Percentiles rank a stretch among this genome's conserved stretches.
Conservation (phyloP, 2,888 invertebrate species). For the Caenorhabditis becei region DNA sequence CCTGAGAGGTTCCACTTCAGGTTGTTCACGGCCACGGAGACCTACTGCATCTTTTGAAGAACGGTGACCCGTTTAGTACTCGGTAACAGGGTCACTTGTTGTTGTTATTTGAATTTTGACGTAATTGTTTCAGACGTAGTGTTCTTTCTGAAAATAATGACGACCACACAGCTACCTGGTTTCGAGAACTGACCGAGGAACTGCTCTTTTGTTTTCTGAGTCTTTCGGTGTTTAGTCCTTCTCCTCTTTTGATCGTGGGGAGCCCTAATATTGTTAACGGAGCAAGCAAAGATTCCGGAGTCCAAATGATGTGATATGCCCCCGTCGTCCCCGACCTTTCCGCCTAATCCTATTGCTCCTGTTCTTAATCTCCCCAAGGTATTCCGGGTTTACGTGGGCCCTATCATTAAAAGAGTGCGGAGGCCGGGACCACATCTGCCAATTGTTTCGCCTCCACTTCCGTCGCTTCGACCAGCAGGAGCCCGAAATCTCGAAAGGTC, state of each 20-base stretch:
- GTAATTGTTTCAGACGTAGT: conserved; percentile 20
- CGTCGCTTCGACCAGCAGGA: conserved; percentile 30
- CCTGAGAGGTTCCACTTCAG: too few species aligned
- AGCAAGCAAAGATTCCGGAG: neutral
- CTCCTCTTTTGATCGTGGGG: conserved; percentile 7
- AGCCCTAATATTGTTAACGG: neutral
- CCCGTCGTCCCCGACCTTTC: conserved; percentile 8
- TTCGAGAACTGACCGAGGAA: neutral
- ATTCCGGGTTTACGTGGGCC: conserved; percentile 6
- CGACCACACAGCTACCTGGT: conserved; percentile 1
- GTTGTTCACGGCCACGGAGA: neutral
- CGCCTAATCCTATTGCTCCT: conserved; percentile 17
- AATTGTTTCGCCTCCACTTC: conserved; percentile 31
- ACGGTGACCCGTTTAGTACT: neutral
- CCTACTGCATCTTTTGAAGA: neutral
- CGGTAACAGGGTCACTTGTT: neutral
- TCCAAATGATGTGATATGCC: conserved; percentile 9
- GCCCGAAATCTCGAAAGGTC: conserved; percentile 11
- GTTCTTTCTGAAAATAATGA: conserved; percentile 17
- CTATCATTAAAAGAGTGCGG: conserved; percentile 14
- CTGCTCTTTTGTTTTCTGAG: conserved; percentile 18
- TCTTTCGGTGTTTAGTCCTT: conserved; percentile 1
- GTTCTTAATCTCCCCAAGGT: conserved; percentile 10
- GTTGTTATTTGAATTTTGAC: conserved; percentile 18
- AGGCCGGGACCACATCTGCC: conserved; percentile 2